Percentiles rank a stretch among this genome's conserved stretches.
phyloP scores from a whole-genome alignment of 1,140 invertebrate genomes.

The Drosophila jambulina region DNA sequence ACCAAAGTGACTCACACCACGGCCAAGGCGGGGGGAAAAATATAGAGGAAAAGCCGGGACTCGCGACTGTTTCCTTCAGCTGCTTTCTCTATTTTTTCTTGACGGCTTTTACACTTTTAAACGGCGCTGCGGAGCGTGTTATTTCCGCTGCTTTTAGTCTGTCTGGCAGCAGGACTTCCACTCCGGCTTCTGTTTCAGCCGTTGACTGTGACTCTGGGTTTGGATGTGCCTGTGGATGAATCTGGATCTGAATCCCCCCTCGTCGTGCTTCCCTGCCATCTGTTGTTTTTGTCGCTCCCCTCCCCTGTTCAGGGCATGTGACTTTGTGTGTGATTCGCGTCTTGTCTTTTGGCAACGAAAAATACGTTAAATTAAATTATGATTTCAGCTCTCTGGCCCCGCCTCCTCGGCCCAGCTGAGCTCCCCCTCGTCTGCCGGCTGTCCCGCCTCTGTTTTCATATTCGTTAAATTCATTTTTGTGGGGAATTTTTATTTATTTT shows the following conservation, averaged over 20 bases:
- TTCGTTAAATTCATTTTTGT: slow-evolving; percentile 77
- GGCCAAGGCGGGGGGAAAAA: background rate
- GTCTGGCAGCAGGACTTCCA: slow-evolving; percentile 63
- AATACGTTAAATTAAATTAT: slow-evolving; percentile 84
- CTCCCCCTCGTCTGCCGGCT: background rate
- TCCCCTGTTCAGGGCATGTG: background rate
- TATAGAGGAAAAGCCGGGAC: slow-evolving; percentile 2
- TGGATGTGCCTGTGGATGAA: slow-evolving; percentile 6
- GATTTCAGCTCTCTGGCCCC: slow-evolving; percentile 63
- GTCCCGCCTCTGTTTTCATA: slow-evolving; percentile 59
- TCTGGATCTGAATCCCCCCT: slow-evolving; percentile 18
- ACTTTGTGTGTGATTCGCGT: slow-evolving; percentile 63
- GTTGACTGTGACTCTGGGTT: slow-evolving; percentile 32
- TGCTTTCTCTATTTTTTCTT: slow-evolving; percentile 49
- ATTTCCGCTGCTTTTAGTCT: slow-evolving; percentile 77
- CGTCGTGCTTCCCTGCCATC: slow-evolving; percentile 15
- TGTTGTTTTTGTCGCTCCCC: slow-evolving; percentile 51
- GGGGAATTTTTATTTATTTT: slow-evolving; percentile 58
- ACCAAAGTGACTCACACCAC: slow-evolving; percentile 75
- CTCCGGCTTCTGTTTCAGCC: slow-evolving; percentile 35
- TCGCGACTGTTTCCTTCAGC: slow-evolving; percentile 41
- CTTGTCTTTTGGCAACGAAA: slow-evolving; percentile 71
- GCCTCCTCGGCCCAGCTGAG: background rate
- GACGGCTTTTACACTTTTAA: slow-evolving; percentile 80
- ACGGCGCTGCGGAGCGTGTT: slow-evolving; percentile 70